Evolutionary conservation across 2,113 vertebrate genomes (phyloP), one percentile per base, ranked within the genome.

Genomic region (Probosciger aterrimus): DNA sequence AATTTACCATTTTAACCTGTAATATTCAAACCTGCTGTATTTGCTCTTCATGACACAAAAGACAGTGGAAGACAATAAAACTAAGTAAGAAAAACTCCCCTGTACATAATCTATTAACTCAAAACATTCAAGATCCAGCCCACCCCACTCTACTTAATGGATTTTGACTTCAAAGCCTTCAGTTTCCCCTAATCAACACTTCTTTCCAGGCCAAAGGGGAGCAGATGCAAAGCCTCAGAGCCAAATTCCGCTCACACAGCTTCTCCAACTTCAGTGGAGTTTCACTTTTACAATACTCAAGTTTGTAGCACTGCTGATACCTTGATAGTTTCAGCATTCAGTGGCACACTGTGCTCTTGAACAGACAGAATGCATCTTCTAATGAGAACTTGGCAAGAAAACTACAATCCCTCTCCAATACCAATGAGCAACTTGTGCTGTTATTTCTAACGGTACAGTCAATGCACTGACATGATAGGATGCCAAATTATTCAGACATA

Each of bases 91-190:
- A 77, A 53, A 82, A 68, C 10, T 35, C 3, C 8, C 33, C 55
- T 64, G 19, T 47, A 71, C 8, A 5, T 24, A 67, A 16, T 10
- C 37, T 31, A 62, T 57, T 83, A 93, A 87, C 31, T 33, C 39
- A 11, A 81, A 88, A 81, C 30, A 75, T 41, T 44, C 33, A 31
- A 67, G 79, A 77, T 70, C 44, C 67, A 82, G 46, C 17, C 25
- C 65, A 64, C 31, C 23, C 52, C 52, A 25, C 20, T 23, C 24
- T 71, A 52, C 24, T 73, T 64, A 75, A 70, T 41, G 22, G 49
- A 76, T 76, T 96, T 57, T 78, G 28, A 92, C 44, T 90, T 93
- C 65, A 93, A 89, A 91, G 74, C 14, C 53, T 81, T 65, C 28
- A 18, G 28, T 19, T 78, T 4, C 35, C 39, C 47, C 39, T 52